Evolutionary conservation across 2,888 invertebrate genomes (phyloP).

Genomic region (Thymelicus acteon): DNA sequence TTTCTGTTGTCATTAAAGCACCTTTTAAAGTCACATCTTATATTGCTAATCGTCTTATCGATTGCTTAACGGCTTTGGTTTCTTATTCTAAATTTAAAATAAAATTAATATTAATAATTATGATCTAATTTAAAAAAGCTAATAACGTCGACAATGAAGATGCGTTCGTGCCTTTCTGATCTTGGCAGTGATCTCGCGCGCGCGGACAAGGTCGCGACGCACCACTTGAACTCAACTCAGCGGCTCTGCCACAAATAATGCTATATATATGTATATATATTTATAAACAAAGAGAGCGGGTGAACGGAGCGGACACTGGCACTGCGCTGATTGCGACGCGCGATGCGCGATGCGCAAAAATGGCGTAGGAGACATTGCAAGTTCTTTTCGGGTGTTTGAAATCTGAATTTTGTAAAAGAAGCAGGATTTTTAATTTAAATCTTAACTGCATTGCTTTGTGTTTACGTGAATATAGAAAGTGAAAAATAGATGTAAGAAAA

Average conservation of each 20-base stretch:
- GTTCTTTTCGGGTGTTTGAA: too few species aligned
- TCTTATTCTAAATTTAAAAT: not conserved
- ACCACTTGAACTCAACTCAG: not conserved
- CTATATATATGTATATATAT: too few species aligned
- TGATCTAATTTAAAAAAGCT: not conserved
- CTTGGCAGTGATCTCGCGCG: conserved; percentile 1
- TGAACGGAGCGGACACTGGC: not conserved
- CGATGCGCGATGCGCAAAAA: not conserved
- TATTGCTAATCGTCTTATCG: too few species aligned
- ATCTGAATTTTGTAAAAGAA: too few species aligned
- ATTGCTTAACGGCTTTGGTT: too few species aligned
- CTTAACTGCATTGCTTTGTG: too few species aligned
- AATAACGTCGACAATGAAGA: not conserved
- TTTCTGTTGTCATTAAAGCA: too few species aligned
- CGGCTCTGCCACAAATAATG: not conserved
- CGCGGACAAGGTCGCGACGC: not conserved
- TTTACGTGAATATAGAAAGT: too few species aligned
- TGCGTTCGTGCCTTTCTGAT: not conserved
- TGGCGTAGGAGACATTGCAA: too few species aligned
- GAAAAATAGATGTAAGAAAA: too few species aligned
- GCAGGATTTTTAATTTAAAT: too few species aligned
- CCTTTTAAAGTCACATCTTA: too few species aligned
- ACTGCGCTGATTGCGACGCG: not conserved
- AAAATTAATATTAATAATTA: not conserved
- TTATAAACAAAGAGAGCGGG: not conserved